Evolutionary conservation across 2,888 invertebrate genomes (phyloP).

Genomic region (Drosophila paramelanica): DNA sequence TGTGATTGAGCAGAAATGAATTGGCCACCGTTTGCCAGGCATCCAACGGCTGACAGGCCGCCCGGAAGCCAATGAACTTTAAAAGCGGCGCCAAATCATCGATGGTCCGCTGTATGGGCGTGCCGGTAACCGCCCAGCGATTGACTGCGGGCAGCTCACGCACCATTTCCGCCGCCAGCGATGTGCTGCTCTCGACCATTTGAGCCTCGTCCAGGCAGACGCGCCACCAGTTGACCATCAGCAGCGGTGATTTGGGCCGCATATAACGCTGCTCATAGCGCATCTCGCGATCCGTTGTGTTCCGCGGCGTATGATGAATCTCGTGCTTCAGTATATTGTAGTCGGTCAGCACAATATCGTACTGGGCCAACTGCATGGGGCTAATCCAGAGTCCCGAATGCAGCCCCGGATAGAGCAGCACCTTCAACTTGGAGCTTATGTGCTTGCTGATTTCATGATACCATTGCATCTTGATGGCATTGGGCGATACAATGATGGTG

Average conservation of each 20-base stretch:
- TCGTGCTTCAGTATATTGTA: constrained; percentile 89
- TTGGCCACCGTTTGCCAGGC: constrained; percentile 76
- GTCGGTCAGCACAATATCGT: constrained; percentile 90
- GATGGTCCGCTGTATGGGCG: constrained; percentile 88
- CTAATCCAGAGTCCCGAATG: constrained; percentile 83
- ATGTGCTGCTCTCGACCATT: constrained; percentile 88
- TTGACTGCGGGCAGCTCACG: constrained; percentile 86
- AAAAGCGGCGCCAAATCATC: constrained; percentile 85
- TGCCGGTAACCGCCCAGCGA: constrained; percentile 92
- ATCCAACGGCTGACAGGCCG: constrained; percentile 60
- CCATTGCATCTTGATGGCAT: constrained; percentile 90
- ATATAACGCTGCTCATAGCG: constrained; percentile 88
- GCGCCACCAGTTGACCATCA: constrained; percentile 91
- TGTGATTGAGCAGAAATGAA: constrained; percentile 65
- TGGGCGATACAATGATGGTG: constrained; percentile 91
- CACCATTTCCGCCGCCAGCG: constrained; percentile 86
- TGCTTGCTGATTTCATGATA: constrained; percentile 89
- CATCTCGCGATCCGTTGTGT: constrained; percentile 82
- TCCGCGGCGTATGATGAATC: constrained; percentile 87
- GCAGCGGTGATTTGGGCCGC: constrained; percentile 88
- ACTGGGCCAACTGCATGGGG: constrained; percentile 87
- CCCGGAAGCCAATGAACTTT: constrained; percentile 84
- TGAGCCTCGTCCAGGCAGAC: constrained; percentile 93
- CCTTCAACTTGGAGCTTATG: constrained; percentile 83
- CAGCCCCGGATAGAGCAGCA: constrained; percentile 86